phyloP scores from a whole-genome alignment of 1,140 invertebrate genomes.

The Drosophila teissieri region DNA sequence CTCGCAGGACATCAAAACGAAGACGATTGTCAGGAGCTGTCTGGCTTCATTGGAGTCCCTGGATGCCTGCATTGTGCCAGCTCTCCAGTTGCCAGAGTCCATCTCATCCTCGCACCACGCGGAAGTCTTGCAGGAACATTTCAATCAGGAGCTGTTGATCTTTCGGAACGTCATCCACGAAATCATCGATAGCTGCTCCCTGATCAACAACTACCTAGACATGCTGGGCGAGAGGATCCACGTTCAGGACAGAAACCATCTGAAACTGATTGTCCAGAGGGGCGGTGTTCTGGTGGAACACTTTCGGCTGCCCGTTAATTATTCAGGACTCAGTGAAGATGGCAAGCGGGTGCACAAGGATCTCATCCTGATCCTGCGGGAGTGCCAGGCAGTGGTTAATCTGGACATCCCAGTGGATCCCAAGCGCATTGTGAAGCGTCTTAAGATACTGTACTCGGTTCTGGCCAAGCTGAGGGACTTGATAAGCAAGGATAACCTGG shows the following conservation, averaged over 20 bases:
- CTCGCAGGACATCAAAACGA: slow-evolving; percentile 66
- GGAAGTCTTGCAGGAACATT: slow-evolving; percentile 68
- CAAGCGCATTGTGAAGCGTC: slow-evolving; percentile 66
- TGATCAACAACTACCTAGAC: slow-evolving; percentile 67
- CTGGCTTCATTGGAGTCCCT: slow-evolving; percentile 75
- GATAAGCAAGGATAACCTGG: slow-evolving; percentile 12
- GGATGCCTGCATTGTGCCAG: slow-evolving; percentile 70
- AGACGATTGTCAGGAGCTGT: slow-evolving; percentile 71
- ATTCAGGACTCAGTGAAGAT: slow-evolving; percentile 25
- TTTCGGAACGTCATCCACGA: slow-evolving; percentile 74
- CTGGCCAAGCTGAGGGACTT: slow-evolving; percentile 64
- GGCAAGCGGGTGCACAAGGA: slow-evolving; percentile 57
- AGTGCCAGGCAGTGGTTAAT: slow-evolving; percentile 67
- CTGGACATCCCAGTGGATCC: slow-evolving; percentile 44
- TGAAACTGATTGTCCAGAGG: slow-evolving; percentile 56
- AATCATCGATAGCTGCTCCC: slow-evolving; percentile 70
- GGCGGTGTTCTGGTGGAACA: slow-evolving; percentile 65
- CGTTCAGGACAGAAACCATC: slow-evolving; percentile 27
- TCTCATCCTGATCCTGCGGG: slow-evolving; percentile 61
- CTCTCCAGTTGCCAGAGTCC: slow-evolving; percentile 49
- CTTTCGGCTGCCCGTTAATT: slow-evolving; percentile 58
- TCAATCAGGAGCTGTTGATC: slow-evolving; percentile 62
- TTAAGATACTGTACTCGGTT: slow-evolving; percentile 75
- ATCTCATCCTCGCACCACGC: slow-evolving; percentile 33
- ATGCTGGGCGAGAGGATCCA: slow-evolving; percentile 47